Evolutionary conservation across 2,113 vertebrate species (phyloP).

Genomic region (Rhizomys pruinosus): DNA sequence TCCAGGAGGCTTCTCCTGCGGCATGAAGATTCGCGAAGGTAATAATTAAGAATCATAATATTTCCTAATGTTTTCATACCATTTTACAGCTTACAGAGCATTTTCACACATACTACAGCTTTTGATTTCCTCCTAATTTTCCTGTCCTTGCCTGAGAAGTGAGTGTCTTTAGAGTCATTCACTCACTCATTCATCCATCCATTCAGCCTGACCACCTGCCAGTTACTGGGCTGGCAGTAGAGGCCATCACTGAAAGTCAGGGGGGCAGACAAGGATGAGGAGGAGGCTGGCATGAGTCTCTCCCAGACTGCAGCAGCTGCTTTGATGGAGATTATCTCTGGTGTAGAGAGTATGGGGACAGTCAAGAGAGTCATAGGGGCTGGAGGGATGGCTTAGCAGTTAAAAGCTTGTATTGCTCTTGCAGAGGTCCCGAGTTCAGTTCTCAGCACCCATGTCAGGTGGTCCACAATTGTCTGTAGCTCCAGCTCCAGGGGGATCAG

Average conservation of each 20-base stretch:
- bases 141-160: slow-evolving; percentile 6
- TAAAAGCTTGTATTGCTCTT: too few relatives aligned
- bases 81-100: slow-evolving; percentile 35
- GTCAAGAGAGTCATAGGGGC: not conserved
- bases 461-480: too few relatives aligned
- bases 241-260: not conserved
- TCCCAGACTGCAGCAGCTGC: accelerated
- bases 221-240: not conserved
- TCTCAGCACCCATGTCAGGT: too few relatives aligned
- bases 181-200: not conserved
- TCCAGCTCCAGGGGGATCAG: too few relatives aligned
- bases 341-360: not conserved
- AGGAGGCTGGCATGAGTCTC: too few relatives aligned
- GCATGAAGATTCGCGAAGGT: not conserved
- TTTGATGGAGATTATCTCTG: not conserved
- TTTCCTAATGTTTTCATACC: slow-evolving; percentile 35
- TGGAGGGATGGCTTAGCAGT: too few relatives aligned
- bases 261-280: too few relatives aligned
- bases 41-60: slow-evolving; percentile 6
- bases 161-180: not conserved
- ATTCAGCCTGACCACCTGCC: not conserved
- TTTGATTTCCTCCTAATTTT: slow-evolving; percentile 17
- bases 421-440: too few relatives aligned
- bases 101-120: slow-evolving; percentile 47
- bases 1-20: not conserved